Base-by-base conservation (phyloP, 1,140 invertebrate species). In the Forficula auricularia region DNA sequence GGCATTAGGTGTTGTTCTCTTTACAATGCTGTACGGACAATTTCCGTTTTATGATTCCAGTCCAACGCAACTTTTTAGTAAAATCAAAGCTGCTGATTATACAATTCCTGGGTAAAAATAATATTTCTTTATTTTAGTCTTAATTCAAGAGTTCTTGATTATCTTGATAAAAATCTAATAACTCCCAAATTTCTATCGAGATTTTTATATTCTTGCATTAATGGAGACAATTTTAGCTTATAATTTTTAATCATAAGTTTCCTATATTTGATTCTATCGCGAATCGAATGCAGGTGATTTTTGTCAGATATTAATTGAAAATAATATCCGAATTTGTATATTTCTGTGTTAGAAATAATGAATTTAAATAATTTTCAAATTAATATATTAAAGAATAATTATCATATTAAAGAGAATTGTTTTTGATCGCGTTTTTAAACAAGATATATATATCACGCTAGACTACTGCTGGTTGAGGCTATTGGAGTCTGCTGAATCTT, bases 1-100 rank as follows among this genome's bases (percentile, higher is more conserved):
- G 83, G 81, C 82, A 3, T 53, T 86, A 2, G 82, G 82, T 4
- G 80, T 88, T 16, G 77, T 86, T 3, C 59, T 86, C 4, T 88
- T 77, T 56, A 85, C 82, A 1, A 85, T 86, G 80, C 62, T 88
- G 3, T 86, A 82, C 58, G 82, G 82, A n/a, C 79, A 84, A 59
- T 84, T 86, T 57, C 83, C 82, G 0, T 88, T 86, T 63, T 86
- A 82, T 56, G 80, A 86, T 55, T 75, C 71, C 30, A 75, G 70
- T 51, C 73, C 82, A 2, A 73, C 77, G 9, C 76, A 82, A 58
- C 61, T 88, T n/a, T 86, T 85, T 54, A 72, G 72, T 47, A 79
- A 83, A 55, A 86, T 86, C 22, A 78, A 75, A 61, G 58, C 68
- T 30, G 75, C 69, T 7, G 73, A 76, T 47, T 80, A 72, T 55